Conservation (phyloP, 2,113 vertebrate genomes). For the Hemicordylus capensis region DNA sequence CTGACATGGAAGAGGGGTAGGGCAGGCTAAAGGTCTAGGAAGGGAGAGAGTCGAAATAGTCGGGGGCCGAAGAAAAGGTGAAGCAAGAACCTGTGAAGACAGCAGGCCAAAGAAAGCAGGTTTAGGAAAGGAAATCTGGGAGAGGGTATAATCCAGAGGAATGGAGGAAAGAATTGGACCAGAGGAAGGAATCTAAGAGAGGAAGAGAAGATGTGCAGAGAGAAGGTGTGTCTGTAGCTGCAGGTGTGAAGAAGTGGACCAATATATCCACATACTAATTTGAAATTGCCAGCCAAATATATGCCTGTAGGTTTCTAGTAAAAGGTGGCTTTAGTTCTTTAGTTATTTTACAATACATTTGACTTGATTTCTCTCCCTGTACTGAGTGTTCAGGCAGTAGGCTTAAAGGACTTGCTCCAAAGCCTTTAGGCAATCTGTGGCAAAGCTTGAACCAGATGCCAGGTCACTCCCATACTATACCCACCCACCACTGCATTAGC, state of each 20-base stretch:
- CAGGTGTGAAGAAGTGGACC: background rate
- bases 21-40: too few relatives aligned
- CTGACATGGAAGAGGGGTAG: background rate
- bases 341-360: background rate
- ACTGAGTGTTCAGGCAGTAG: background rate
- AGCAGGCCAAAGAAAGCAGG: background rate
- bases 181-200: background rate
- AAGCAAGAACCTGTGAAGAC: too few relatives aligned
- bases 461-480: background rate
- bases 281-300: background rate
- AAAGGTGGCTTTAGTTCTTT: background rate
- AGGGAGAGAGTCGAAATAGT: background rate
- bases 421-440: background rate
- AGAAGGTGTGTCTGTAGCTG: background rate
- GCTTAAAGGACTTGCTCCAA: background rate
- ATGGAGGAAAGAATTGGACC: background rate
- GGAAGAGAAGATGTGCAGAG: background rate
- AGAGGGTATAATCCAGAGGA: background rate
- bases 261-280: background rate
- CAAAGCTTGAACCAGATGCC: background rate
- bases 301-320: background rate
- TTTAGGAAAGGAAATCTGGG: background rate
- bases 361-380: too few relatives aligned
- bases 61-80: background rate
- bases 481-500: background rate